Conservation (phyloP, 2,888 invertebrate species). For the Arge pagana region DNA sequence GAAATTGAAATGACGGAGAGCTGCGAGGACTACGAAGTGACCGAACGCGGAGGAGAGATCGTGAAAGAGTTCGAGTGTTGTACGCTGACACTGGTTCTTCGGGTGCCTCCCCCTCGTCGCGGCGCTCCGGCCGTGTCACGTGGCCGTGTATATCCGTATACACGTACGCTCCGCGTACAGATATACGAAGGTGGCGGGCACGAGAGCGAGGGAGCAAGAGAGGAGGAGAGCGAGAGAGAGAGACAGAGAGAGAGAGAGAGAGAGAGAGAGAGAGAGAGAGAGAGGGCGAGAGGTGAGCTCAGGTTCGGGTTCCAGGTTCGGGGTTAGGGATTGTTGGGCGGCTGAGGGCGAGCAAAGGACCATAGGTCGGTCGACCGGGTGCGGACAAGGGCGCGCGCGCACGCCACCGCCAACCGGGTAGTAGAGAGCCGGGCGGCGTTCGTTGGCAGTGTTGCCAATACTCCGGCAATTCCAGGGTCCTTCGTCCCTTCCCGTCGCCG, state of each 20-base stretch:
- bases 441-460: constrained; percentile 22
- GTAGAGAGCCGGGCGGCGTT: no score
- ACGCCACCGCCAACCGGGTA: no score
- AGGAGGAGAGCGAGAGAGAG: constrained; percentile 13
- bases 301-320: constrained; percentile 30
- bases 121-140: no score
- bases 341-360: constrained; percentile 8
- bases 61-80: no score
- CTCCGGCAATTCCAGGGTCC: constrained; percentile 9
- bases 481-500: not conserved
- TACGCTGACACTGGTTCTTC: no score
- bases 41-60: no score
- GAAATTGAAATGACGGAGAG: no score
- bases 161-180: not conserved
- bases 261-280: constrained; percentile 32
- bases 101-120: no score
- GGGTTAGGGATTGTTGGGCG: constrained; percentile 34
- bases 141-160: no score
- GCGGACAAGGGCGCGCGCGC: constrained; percentile 21
- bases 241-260: constrained; percentile 20
- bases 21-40: no score
- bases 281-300: constrained; percentile 30
- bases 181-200: not conserved
- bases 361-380: constrained; percentile 15
- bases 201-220: not conserved